Evolutionary conservation across 2,797 vertebrate species (phyloP), one percentile per base, ranked within the genome.

Genomic region (Philypnodon macrostomus): DNA sequence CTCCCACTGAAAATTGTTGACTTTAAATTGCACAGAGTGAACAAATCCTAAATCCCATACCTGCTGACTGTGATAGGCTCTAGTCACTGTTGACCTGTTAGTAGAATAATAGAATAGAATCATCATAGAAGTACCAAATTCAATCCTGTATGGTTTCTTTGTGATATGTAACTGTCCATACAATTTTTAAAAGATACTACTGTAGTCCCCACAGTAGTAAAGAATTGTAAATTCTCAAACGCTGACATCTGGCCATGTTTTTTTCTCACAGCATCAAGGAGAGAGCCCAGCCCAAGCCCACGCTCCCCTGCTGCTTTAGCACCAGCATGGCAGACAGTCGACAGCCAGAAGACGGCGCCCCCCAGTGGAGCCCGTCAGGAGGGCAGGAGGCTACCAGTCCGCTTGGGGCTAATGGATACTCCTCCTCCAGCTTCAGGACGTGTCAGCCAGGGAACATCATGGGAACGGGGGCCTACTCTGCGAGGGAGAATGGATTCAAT

Each of bases 401-500:
- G 75, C 91, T 91, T 44, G 96, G 92, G 32, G 90, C 96, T 83
- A 99, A 98, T 70, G 96, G 94, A 54, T 95, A 93, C 87, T 91
- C 93, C 0, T 74, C 90, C 6, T 80, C 88, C 17, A 86, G 88
- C 72, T 91, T 81, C 69, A 92, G 94, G 84, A 88, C 90, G 0
- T 14, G 87, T 80, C 85, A 94, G 89, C 66, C 88, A 44, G 70
- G 61, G 53, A 39, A 90, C 35, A 10, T 90, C 70, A 48, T 89
- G 87, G 58, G 90, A 54, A 14, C 86, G 0, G 78, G 76, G 48
- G 57, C 90, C 1, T 97, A 91, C 47, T 66, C 80, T 27, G 87
- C 92, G 79, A 92, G 91, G 85, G 95, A 98, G 86, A 99, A 98
- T 0, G 95, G 96, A n/a, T 97, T 99, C 85, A 97, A 99, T 0